These are phyloP conservation scores for Sarcophaga bullata DNA, from an alignment of 1,140 invertebrate species.

Conservation along the genomic window DNA sequence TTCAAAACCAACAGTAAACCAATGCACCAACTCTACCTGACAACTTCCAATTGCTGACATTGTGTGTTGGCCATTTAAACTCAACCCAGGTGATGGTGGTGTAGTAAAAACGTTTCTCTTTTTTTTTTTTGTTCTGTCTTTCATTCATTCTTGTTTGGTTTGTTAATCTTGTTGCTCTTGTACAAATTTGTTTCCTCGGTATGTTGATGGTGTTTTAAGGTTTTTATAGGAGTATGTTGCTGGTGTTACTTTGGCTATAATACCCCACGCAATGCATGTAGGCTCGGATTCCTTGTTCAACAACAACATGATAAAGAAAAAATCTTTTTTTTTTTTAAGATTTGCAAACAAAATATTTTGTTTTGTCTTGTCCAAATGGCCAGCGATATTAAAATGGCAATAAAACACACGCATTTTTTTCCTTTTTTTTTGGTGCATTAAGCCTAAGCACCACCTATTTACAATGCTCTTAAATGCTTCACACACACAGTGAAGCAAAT, in stretches of 20 bases:
- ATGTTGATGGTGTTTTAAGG: conserved; percentile 14
- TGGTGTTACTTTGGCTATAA: conserved; percentile 12
- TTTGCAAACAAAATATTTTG: neutral
- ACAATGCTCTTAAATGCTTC: neutral
- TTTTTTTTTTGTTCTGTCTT: no score
- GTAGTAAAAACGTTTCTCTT: neutral
- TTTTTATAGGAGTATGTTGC: neutral
- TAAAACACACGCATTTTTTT: conserved; percentile 23
- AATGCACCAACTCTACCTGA: neutral
- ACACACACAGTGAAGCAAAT: no score
- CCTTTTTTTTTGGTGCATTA: no score
- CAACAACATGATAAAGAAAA: neutral
- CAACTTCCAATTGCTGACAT: neutral
- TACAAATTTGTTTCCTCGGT: neutral
- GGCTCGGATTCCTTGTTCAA: neutral
- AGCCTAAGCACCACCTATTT: neutral
- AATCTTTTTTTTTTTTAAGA: neutral
- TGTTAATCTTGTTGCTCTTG: conserved; percentile 20
- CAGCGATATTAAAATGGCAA: conserved; percentile 3
- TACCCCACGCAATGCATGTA: conserved; percentile 38
- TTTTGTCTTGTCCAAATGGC: neutral
- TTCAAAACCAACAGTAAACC: neutral
- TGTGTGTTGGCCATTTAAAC: neutral
- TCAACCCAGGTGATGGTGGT: neutral
- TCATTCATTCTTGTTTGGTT: no score